phyloP scores from a whole-genome alignment of 2,113 vertebrate species.

The Oreochromis tanganicae region DNA sequence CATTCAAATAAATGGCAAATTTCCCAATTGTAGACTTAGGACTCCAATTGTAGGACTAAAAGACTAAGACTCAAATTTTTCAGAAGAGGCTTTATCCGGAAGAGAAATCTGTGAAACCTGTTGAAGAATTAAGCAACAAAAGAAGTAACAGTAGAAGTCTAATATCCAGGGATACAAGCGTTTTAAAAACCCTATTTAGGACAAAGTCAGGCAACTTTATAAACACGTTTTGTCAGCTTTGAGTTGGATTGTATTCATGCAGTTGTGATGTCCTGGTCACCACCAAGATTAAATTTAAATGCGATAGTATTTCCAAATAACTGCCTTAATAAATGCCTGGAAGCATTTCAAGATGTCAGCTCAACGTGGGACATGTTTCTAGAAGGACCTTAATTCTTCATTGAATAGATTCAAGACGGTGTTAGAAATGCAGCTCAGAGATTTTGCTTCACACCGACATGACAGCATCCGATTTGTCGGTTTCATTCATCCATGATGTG shows the following conservation, averaged over 20 bases:
- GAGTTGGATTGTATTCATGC: background rate
- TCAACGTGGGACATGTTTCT: background rate
- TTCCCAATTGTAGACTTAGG: background rate
- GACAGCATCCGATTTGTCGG: background rate
- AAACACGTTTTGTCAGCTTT: background rate
- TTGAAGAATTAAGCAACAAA: background rate
- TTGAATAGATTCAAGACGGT: background rate
- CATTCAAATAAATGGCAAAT: background rate
- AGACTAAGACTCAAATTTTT: background rate
- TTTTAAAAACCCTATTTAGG: background rate
- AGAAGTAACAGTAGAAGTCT: too few species aligned
- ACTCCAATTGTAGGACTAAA: background rate
- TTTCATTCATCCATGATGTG: background rate
- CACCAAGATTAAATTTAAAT: background rate
- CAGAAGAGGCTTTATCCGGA: background rate
- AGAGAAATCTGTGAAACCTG: background rate
- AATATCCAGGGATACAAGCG: fast-evolving
- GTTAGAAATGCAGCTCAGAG: background rate
- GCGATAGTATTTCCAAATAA: background rate
- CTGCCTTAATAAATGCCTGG: background rate
- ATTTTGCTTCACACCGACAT: background rate
- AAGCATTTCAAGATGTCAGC: background rate
- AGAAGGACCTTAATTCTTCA: background rate
- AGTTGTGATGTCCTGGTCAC: background rate
- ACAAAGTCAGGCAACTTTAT: background rate